Evolutionary conservation across 2,113 vertebrate species (phyloP), one percentile per base, ranked within the genome.

Genomic region (Atractosteus spatula): DNA sequence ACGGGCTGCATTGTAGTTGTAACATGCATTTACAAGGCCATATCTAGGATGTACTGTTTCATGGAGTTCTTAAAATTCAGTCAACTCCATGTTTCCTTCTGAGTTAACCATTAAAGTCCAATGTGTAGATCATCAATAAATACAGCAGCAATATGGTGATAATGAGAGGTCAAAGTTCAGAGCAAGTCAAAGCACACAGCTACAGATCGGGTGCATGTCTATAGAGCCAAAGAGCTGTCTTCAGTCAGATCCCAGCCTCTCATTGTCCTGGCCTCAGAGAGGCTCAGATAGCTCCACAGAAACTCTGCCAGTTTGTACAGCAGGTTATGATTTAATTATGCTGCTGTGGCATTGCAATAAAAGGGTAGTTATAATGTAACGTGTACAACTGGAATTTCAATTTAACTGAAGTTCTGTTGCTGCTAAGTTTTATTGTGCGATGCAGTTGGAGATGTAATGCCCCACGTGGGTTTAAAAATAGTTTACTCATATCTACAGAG

Each of bases 401-500:
- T 59, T 59, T 13, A 13, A 59, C 12, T 59, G 57, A n/a, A 59
- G 57, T 59, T 16, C 12, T 59, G 14, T 13, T 59, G 57, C 3
- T 6, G 6, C 12, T 17, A n/a, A 59, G 57, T 13, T 59, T 59
- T 16, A 51, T 51, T 51, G 47, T 51, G 47, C 76, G 74, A 80
- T 77, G 81, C 72, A 70, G 74, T 80, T 79, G 75, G 74, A 86
- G 80, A 74, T 67, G 75, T 75, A 78, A 74, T 62, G 62, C 86
- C 81, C 84, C 79, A 80, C 80, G 86, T 78, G 77, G 81, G 75
- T 80, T 81, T 70, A 43, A 65, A 44, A 63, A 76, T 75, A 79
- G 87, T 85, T 87, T 78, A 85, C 82, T 84, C 78, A 77, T 71
- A 77, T 91, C 85, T 79, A 73, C 80, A 51, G 47, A 74, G 77